phyloP scores from a whole-genome alignment of 2,113 vertebrate species.

The Sitta europaea region DNA sequence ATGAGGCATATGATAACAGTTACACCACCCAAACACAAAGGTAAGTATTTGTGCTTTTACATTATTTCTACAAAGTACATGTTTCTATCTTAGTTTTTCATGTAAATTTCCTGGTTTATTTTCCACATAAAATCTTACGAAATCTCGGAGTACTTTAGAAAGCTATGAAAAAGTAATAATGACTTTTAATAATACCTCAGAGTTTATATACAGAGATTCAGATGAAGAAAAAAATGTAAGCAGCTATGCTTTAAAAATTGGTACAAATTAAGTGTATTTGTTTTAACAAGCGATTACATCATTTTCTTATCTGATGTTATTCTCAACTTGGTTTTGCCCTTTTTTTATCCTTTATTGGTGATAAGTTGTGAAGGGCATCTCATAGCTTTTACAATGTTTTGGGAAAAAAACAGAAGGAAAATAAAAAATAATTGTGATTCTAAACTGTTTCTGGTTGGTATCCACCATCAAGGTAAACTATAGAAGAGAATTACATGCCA shows the following conservation, averaged over 20 bases:
- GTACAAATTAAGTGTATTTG: neutral
- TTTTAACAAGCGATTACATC: fast-evolving
- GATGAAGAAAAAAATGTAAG: neutral
- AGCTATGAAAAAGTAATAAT: neutral
- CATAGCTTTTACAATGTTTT: neutral
- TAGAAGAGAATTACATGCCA: neutral
- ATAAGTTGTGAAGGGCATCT: neutral
- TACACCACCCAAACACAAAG: conserved; percentile 90
- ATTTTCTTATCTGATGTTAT: neutral
- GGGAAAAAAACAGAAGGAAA: neutral
- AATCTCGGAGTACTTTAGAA: neutral
- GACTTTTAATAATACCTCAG: too few species aligned
- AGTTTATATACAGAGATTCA: neutral
- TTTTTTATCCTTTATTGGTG: neutral
- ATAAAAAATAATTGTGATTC: neutral
- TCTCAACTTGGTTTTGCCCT: neutral
- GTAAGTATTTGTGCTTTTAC: conserved; percentile 63
- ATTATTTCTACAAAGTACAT: neutral
- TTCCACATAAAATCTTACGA: neutral
- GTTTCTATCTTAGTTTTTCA: neutral
- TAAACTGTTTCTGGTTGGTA: neutral
- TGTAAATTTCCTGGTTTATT: neutral
- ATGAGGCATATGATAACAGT: conserved; percentile 88
- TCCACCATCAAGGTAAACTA: neutral
- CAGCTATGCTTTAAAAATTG: neutral